Evolutionary conservation across 2,113 vertebrate species (phyloP).

Genomic region (Empidonax alnorum): DNA sequence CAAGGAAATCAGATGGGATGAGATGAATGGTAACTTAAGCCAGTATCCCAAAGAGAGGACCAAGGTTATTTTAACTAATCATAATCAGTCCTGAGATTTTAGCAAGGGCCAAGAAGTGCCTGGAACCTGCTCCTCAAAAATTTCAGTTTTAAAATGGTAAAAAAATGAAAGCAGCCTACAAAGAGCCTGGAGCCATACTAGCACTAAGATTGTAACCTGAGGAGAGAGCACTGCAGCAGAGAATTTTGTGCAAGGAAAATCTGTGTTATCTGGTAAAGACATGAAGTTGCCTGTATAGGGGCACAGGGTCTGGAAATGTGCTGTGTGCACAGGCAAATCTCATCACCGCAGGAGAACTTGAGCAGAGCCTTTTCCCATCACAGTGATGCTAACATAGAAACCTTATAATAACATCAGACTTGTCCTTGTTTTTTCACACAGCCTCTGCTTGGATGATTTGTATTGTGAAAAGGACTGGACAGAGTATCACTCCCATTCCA

Average conservation of each 20-base stretch:
- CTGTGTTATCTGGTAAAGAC: neutral
- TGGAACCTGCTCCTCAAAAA: neutral
- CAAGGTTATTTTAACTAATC: neutral
- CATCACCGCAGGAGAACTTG: neutral
- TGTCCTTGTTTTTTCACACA: neutral
- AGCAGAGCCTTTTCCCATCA: neutral
- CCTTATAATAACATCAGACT: neutral
- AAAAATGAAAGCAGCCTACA: neutral
- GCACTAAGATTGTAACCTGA: neutral
- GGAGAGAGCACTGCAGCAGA: neutral
- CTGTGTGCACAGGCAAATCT: neutral
- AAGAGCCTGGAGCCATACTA: neutral
- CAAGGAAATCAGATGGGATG: neutral
- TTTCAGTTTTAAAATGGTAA: neutral
- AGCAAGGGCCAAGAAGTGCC: neutral
- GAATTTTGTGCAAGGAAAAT: neutral
- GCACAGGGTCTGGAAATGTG: neutral
- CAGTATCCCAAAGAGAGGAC: neutral
- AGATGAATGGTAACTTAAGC: conserved; percentile 29
- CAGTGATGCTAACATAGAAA: neutral
- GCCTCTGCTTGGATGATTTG: neutral
- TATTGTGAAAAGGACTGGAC: neutral
- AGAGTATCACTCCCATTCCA: neutral
- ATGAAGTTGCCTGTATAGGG: neutral
- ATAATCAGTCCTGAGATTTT: neutral